Evolutionary conservation across 2,113 vertebrate species (phyloP).

Genomic region (Probosciger aterrimus): DNA sequence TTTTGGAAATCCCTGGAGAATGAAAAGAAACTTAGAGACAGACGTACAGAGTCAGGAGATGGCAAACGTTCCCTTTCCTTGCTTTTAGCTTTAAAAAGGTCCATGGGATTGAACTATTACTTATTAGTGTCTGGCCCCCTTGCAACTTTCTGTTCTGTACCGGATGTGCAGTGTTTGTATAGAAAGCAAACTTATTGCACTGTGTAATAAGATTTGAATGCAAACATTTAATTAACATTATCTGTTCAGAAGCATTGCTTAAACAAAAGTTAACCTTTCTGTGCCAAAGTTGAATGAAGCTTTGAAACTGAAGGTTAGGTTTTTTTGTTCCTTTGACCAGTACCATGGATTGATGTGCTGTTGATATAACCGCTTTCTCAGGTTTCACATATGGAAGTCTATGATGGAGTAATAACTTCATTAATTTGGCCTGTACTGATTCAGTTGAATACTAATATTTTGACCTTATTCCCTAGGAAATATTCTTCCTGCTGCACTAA

Average conservation of each 20-base stretch:
- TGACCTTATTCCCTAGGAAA: constrained; percentile 46
- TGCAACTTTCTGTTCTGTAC: neutral
- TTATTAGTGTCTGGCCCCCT: neutral
- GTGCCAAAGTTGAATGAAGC: neutral
- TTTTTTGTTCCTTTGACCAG: neutral
- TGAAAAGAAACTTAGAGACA: neutral
- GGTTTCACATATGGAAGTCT: neutral
- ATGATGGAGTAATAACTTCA: constrained; percentile 30
- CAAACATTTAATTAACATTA: constrained; percentile 46
- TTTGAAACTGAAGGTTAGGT: neutral
- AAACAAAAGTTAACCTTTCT: constrained; percentile 27
- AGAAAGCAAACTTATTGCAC: constrained; percentile 20
- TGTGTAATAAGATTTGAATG: constrained; percentile 40
- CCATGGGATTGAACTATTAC: neutral
- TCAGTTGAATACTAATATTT: constrained; percentile 35
- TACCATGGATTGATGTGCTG: constrained; percentile 52
- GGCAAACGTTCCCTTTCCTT: neutral
- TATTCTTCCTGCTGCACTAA: constrained; percentile 8
- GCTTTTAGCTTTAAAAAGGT: neutral
- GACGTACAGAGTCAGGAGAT: neutral
- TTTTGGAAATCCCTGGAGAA: neutral
- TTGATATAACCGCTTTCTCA: constrained; percentile 45
- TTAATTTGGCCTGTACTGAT: constrained; percentile 35
- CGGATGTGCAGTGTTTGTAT: neutral
- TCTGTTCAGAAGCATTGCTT: constrained; percentile 25